Evolutionary conservation across 2,888 invertebrate genomes (phyloP).

Genomic region (Thysanoteuthis rhombus): DNA sequence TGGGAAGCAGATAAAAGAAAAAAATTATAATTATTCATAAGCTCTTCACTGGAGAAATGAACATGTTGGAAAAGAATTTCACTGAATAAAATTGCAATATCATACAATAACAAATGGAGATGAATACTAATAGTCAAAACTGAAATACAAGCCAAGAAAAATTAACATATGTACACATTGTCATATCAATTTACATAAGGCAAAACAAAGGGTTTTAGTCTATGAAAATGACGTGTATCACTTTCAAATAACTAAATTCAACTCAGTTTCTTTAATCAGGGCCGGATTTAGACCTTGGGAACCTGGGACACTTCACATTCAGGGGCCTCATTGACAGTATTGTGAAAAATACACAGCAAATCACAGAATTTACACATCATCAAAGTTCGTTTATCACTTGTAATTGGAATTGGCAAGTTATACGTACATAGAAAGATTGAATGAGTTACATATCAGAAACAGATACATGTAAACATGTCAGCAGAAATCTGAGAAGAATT

Average conservation of each 20-base stretch:
- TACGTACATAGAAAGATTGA: too few species aligned
- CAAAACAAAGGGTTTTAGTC: not conserved
- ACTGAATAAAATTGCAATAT: not conserved
- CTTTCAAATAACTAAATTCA: not conserved
- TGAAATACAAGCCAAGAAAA: not conserved
- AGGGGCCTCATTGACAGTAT: too few species aligned
- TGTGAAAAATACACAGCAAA: too few species aligned
- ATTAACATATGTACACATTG: not conserved
- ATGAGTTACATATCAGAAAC: too few species aligned
- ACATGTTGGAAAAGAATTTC: not conserved
- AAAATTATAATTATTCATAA: constrained; percentile 24
- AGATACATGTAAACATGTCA: too few species aligned
- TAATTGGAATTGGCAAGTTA: too few species aligned
- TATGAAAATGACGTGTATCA: not conserved
- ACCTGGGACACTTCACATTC: too few species aligned
- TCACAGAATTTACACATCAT: too few species aligned
- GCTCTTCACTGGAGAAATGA: not conserved
- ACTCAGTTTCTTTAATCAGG: not conserved
- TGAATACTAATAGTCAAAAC: not conserved
- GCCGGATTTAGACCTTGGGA: too few species aligned
- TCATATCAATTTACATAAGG: not conserved
- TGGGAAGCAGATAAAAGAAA: constrained; percentile 26
- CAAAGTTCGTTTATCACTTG: too few species aligned
- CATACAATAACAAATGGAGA: not conserved
- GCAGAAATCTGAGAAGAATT: too few species aligned